Evolutionary conservation across 2,888 invertebrate genomes (phyloP).

Genomic region (Habroteleia sp.): DNA sequence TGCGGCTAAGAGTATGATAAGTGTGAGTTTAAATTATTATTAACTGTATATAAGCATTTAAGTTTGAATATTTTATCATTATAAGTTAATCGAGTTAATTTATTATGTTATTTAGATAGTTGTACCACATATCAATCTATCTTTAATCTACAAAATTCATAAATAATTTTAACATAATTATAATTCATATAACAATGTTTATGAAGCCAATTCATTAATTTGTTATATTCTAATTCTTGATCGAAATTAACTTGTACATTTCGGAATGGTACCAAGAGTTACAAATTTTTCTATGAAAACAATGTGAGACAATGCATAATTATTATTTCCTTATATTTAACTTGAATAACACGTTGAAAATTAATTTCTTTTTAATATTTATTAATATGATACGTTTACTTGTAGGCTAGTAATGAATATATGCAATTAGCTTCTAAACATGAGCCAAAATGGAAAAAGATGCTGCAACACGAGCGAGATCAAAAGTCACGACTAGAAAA

Average conservation of each 20-base stretch:
- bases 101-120: too few relatives aligned
- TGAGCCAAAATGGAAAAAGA: slow-evolving; percentile 94
- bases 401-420: slow-evolving; percentile 94
- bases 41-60: too few relatives aligned
- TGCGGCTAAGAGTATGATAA: slow-evolving; percentile 98
- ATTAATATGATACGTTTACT: slow-evolving; percentile 35
- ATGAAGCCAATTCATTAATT: slow-evolving; percentile 1
- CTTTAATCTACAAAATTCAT: too few relatives aligned
- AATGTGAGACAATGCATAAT: slow-evolving; percentile 1
- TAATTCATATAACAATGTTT: background rate
- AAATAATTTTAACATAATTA: background rate
- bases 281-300: slow-evolving; percentile 16
- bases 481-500: slow-evolving; percentile 95
- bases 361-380: too few relatives aligned
- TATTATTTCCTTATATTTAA: slow-evolving; percentile 2
- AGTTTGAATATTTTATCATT: too few relatives aligned
- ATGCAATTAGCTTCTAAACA: slow-evolving; percentile 94
- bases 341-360: background rate
- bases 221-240: slow-evolving; percentile 5
- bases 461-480: slow-evolving; percentile 96
- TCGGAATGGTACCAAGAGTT: slow-evolving; percentile 21
- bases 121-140: too few relatives aligned
- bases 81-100: background rate
- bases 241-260: slow-evolving; percentile 8
- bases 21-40: slow-evolving; percentile 84